Percentiles rank a stretch among this genome's conserved stretches.
phyloP scores from a whole-genome alignment of 2,888 invertebrate genomes.

The Eupithecia subumbrata region DNA sequence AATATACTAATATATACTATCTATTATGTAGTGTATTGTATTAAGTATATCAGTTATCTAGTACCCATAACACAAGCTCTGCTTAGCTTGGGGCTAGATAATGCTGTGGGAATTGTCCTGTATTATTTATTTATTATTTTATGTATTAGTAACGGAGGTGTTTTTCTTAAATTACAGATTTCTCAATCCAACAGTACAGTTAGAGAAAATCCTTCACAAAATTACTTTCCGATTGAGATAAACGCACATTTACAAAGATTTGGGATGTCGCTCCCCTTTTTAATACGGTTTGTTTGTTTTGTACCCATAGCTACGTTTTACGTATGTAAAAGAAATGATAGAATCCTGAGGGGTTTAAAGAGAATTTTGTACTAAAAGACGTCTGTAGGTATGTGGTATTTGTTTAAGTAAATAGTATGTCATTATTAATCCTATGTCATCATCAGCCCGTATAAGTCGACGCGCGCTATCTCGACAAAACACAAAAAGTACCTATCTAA shows the following conservation, averaged over 20 bases:
- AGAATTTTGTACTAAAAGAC: background rate
- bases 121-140: too few relatives aligned
- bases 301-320: constrained; percentile 6
- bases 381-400: background rate
- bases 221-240: constrained; percentile 51
- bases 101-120: too few relatives aligned
- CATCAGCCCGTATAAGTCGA: too few relatives aligned
- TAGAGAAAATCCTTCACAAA: constrained; percentile 44
- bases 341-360: background rate
- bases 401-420: background rate
- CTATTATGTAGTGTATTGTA: too few relatives aligned
- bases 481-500: too few relatives aligned
- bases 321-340: background rate
- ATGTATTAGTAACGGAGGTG: background rate
- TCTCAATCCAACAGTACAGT: background rate
- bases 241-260: constrained; percentile 45
- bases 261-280: constrained; percentile 35
- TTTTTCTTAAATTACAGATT: background rate
- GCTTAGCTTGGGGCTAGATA: too few relatives aligned
- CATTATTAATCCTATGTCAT: background rate
- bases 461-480: too few relatives aligned
- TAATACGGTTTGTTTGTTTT: constrained; percentile 33
- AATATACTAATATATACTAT: too few relatives aligned
- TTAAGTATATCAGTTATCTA: too few relatives aligned
- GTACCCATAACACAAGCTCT: too few relatives aligned